Base-by-base conservation (phyloP, 2,888 invertebrate species). In the Shargacucullia verbasci region DNA sequence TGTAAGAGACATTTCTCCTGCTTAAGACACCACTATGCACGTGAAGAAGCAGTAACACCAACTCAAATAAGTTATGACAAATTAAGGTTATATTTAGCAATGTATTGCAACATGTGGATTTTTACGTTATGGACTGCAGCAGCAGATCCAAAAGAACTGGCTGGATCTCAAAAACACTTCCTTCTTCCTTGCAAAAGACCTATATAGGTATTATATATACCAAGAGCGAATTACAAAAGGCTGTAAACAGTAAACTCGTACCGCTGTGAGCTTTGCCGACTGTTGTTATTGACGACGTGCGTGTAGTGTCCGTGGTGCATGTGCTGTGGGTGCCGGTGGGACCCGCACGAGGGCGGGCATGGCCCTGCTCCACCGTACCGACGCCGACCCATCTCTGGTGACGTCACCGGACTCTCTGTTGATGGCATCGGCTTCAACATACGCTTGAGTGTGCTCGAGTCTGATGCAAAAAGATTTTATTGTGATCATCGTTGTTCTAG, bases 371-470 rank as follows among this genome's bases (percentile, higher is more conserved):
- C 89, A 43, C 95, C 96, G 87, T 97, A 97, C 48, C 97, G 95
- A 43, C 97, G 96, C 45, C 97, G 95, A 14, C 97, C 97, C 97
- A 97, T 98, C 94, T 98, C 98, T 12, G 98, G 98, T 55, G 98
- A 98, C 45, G 98, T 98, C 48, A 97, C 98, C 0, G 98, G 98
- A 83, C 97, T 97, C 85, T 98, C 98, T 57, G 96, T 96, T 74
- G 97, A 97, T 20, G 98, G 97, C 96, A 99, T 97, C 46, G 98
- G 98, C 84, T 98, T 98, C 77, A 99, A 95, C 98, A 99, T 98
- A 70, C 98, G 96, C 89, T 99, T 98, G 77, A 99, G 94, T 8
- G 98, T 98, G 84, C 96, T 97, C 82, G 97, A 97, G 89, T 98
- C 98, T 89, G 96, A 88, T 59, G 85, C 59, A 14, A 13, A 15